phyloP scores from a whole-genome alignment of 2,113 vertebrate species.

The Athene noctua region DNA sequence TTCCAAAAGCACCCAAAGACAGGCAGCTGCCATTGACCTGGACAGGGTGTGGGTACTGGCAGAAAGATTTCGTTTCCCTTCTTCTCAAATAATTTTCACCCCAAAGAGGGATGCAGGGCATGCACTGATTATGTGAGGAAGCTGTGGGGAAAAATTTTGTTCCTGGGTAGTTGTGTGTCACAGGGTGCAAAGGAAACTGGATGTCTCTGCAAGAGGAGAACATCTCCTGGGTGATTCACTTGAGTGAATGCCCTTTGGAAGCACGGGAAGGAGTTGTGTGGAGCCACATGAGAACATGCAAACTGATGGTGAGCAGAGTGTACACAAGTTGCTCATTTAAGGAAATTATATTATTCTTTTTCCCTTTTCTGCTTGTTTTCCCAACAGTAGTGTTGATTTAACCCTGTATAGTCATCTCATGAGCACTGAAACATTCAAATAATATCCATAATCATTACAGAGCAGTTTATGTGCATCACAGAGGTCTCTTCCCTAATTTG shows the following conservation, averaged over 20 bases:
- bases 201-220: not conserved
- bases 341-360: not conserved
- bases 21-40: not conserved
- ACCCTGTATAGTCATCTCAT: not conserved
- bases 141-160: not conserved
- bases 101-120: not conserved
- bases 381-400: conserved; percentile 20
- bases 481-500: conserved; percentile 5
- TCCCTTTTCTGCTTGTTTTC: not conserved
- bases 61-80: not conserved
- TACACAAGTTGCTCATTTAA: not conserved
- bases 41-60: not conserved
- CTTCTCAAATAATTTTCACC: not conserved
- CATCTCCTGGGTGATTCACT: not conserved
- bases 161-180: not conserved
- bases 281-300: not conserved
- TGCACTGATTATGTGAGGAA: not conserved
- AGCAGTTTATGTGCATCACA: not conserved
- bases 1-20: not conserved
- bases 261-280: not conserved
- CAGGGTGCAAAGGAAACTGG: not conserved
- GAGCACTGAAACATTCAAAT: not conserved
- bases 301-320: not conserved
- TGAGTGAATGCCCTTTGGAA: not conserved
- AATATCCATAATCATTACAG: not conserved